Base-by-base conservation (phyloP, 2,888 invertebrate genomes). In the Bedellia somnulentella region DNA sequence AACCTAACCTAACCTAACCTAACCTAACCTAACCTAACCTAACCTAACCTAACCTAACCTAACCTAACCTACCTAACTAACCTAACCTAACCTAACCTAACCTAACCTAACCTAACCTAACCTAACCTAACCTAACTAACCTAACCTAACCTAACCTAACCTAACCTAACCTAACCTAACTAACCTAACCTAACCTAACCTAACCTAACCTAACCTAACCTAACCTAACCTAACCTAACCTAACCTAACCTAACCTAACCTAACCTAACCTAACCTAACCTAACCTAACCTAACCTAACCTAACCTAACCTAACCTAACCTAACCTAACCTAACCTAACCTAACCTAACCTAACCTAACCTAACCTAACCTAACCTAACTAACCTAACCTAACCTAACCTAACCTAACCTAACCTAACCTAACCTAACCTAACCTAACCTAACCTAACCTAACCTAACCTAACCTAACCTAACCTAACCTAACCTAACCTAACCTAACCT, bases 271-370 rank as follows among this genome's bases (percentile, higher is more conserved):
- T 26, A 26, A 26, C 26, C 26, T 26, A 26, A 26, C 26, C 36
- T 34, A 32, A 34, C 33, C 35, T 27, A 36, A 36, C 38, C 38
- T 36, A 37, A 39, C 35, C 39, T 35, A 37, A 39, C 37, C 37
- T 36, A 33, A 35, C 36, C 34, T 34, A 36, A 34, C 38, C 38
- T 35, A 37, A 37, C 38, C 37, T 39, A 39, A 39, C 38, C 38
- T 36, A 38, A 38, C 38, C 37, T 35, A 37, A 36, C 35, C 38
- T 34, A 37, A 37, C 38, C 38, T 35, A 38, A 38, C 36, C 36
- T 33, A 36, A 37, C 39, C 36, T 34, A 37, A 37, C 39, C 36
- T 34, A 37, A 39, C 39, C 39, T 37, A 39, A 35, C 38, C 38
- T 36, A 38, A 38, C 38, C 38, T 36, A 38, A 26, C 26, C 26